Evolutionary conservation across 2,888 invertebrate species (phyloP).

Genomic region (Stramonita haemastoma): DNA sequence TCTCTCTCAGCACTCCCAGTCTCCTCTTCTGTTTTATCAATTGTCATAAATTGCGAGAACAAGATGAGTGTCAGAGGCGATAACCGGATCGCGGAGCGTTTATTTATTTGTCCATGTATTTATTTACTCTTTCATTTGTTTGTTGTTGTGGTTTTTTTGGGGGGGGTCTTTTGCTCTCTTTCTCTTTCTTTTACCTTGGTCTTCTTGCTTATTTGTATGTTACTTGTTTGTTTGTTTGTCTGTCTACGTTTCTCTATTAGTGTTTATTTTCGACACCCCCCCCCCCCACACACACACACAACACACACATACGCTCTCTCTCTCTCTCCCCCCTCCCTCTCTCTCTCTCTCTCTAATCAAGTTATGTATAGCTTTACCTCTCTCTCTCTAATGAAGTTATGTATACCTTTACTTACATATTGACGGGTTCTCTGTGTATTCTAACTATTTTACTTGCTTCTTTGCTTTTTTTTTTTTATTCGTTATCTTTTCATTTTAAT

Average conservation of each 20-base stretch:
- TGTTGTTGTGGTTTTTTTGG: background rate
- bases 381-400: background rate
- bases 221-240: background rate
- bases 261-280: background rate
- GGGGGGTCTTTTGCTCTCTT: background rate
- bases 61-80: no score
- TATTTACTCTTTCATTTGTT: conserved; percentile 5
- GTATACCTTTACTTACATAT: no score
- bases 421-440: no score
- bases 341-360: background rate
- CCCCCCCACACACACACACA: background rate
- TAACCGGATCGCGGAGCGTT: background rate
- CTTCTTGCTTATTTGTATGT: background rate
- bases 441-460: no score
- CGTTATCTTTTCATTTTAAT: no score
- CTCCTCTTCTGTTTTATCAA: no score
- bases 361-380: background rate
- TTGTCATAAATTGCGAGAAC: no score
- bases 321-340: background rate
- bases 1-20: background rate
- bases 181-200: background rate
- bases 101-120: conserved; percentile 8
- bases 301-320: background rate
- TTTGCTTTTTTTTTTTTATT: no score
- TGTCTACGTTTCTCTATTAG: background rate